Evolutionary conservation across 1,140 invertebrate species (phyloP).

Genomic region (Paraescarpia echinospica): DNA sequence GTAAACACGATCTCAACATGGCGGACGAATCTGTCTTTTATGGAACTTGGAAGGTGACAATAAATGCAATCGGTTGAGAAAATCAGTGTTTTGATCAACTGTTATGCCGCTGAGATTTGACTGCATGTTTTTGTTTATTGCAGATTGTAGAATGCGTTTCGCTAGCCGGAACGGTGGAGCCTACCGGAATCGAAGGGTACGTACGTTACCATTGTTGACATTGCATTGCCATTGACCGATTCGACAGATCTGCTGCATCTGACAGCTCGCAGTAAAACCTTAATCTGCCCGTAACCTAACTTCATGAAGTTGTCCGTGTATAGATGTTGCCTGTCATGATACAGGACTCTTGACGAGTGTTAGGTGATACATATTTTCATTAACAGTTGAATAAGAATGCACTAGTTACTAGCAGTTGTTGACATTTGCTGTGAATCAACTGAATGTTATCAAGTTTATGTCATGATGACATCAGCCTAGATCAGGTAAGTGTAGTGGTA

Average conservation of each 20-base stretch:
- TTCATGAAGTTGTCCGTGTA: background rate
- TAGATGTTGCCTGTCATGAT: background rate
- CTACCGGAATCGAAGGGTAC: constrained; percentile 64
- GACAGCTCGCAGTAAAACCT: background rate
- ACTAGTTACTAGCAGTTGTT: background rate
- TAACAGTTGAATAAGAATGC: background rate
- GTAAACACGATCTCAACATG: constrained; percentile 53
- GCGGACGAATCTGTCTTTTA: constrained; percentile 47
- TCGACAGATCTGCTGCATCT: background rate
- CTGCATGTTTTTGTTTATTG: constrained; percentile 33
- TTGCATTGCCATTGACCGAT: background rate
- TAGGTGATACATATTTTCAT: background rate
- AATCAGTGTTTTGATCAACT: constrained; percentile 19
- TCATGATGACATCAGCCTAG: too few species aligned
- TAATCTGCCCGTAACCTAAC: background rate
- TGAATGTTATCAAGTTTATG: too few species aligned
- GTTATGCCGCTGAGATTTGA: background rate
- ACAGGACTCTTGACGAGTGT: background rate
- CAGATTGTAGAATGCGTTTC: constrained; percentile 63
- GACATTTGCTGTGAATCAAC: background rate
- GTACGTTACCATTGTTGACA: constrained; percentile 32
- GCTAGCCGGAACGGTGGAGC: constrained; percentile 57
- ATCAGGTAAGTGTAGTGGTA: background rate
- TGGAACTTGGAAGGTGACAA: constrained; percentile 54
- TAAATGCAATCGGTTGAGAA: constrained; percentile 15